A percentile compares a stretch with the other conserved stretches of the same genome.
Conservation (phyloP, 2,888 invertebrate genomes). For the Caenorhabditis imperialis region DNA sequence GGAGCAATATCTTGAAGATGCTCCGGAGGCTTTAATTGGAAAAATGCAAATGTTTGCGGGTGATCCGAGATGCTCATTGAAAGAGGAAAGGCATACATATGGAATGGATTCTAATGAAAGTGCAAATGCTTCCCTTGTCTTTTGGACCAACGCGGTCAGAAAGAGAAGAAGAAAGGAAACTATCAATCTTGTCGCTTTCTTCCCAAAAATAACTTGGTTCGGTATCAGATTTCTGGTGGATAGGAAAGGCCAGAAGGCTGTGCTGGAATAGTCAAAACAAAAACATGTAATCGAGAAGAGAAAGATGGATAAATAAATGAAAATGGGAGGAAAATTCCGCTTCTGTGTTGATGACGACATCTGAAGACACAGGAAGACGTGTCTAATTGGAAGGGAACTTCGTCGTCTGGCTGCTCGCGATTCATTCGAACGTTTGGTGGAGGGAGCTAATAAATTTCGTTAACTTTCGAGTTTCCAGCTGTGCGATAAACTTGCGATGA, state of each 20-base stretch:
- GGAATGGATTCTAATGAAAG: no score
- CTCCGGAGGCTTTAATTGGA: no score
- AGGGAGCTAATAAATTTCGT: background rate
- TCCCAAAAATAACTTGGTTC: background rate
- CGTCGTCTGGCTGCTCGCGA: conserved; percentile 6
- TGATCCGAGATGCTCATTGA: no score
- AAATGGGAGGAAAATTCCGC: conserved; percentile 14
- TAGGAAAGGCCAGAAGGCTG: conserved; percentile 1
- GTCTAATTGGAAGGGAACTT: conserved; percentile 30
- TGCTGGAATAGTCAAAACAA: conserved; percentile 11
- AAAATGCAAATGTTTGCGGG: no score
- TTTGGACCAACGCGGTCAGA: no score
- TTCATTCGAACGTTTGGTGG: background rate
- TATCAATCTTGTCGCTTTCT: conserved; percentile 23
- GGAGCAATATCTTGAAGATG: no score
- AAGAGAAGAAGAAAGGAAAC: background rate
- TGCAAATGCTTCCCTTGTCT: no score
- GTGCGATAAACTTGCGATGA: conserved; percentile 14
- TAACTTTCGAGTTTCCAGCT: conserved; percentile 23
- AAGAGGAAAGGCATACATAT: no score
- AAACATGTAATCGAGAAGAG: conserved; percentile 20
- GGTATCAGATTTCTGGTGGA: conserved; percentile 32
- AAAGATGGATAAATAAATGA: conserved; percentile 10
- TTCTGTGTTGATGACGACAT: conserved; percentile 10
- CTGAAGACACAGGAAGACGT: conserved; percentile 8